Evolutionary conservation across 2,888 invertebrate genomes (phyloP).

Genomic region (Volucella zonaria): DNA sequence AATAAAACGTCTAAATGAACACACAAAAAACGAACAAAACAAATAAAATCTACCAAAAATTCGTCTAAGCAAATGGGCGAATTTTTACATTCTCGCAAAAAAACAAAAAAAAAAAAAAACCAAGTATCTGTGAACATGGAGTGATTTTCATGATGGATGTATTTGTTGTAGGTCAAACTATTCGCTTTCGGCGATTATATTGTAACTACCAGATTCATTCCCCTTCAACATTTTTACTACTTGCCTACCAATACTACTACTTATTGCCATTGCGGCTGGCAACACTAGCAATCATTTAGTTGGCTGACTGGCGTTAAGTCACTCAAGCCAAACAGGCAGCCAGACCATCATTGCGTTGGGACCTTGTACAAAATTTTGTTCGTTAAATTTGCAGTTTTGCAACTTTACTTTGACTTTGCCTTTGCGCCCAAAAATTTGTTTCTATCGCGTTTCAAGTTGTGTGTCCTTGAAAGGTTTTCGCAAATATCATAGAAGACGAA

Average conservation of each 20-base stretch:
- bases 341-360: constrained; percentile 37
- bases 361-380: constrained; percentile 63
- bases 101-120: constrained; percentile 29
- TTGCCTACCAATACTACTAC: constrained; percentile 15
- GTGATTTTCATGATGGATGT: constrained; percentile 48
- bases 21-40: constrained; percentile 7
- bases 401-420: constrained; percentile 40
- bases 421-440: constrained; percentile 33
- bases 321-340: constrained; percentile 42
- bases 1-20: constrained; percentile 16
- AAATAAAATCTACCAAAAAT: constrained; percentile 31
- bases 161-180: constrained; percentile 66
- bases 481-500: constrained; percentile 32
- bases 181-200: constrained; percentile 54
- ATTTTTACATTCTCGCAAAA: constrained; percentile 53
- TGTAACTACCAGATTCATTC: constrained; percentile 31
- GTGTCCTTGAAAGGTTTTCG: constrained; percentile 69
- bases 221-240: constrained; percentile 29
- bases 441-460: constrained; percentile 31
- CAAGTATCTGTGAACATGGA: constrained; percentile 32
- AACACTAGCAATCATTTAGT: constrained; percentile 15
- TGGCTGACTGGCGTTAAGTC: constrained; percentile 23
- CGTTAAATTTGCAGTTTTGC: constrained; percentile 58
- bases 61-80: constrained; percentile 47
- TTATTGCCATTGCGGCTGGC: background rate